Conservation (phyloP, 1,140 invertebrate species). For the Aporrectodea caliginosa region DNA sequence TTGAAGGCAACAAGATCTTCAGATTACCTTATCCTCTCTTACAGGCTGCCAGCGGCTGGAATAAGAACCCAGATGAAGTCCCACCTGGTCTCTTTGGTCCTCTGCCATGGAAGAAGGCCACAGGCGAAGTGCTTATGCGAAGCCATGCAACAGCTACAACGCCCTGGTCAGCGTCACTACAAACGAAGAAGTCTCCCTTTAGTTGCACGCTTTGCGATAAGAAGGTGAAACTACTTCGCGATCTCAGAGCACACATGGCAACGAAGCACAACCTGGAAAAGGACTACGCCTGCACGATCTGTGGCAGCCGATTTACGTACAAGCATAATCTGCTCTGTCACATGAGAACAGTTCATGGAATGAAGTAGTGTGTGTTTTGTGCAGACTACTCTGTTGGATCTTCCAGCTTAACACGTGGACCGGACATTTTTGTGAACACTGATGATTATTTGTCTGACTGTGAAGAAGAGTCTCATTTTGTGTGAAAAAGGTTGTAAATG, state of each 20-base stretch:
- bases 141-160: neutral
- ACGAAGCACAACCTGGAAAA: slow-evolving; percentile 26
- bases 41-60: neutral
- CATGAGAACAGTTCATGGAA: slow-evolving; percentile 15
- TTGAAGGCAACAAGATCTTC: no score
- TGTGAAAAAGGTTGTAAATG: no score
- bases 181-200: neutral
- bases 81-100: neutral
- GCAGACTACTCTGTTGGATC: neutral
- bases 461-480: no score
- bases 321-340: slow-evolving; percentile 22
- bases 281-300: slow-evolving; percentile 13
- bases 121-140: neutral
- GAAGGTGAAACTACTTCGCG: slow-evolving; percentile 8
- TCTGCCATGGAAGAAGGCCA: neutral
- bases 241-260: slow-evolving; percentile 15
- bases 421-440: no score
- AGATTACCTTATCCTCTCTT: neutral
- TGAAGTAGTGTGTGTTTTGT: neutral
- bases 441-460: no score
- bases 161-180: neutral
- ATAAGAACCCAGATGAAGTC: neutral
- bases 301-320: slow-evolving; percentile 15
- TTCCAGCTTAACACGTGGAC: no score
- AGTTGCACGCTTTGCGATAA: slow-evolving; percentile 20